These are phyloP conservation scores for Pogonognathellus flavescens DNA, from an alignment of 1,140 invertebrate species.

Conservation along the genomic window DNA sequence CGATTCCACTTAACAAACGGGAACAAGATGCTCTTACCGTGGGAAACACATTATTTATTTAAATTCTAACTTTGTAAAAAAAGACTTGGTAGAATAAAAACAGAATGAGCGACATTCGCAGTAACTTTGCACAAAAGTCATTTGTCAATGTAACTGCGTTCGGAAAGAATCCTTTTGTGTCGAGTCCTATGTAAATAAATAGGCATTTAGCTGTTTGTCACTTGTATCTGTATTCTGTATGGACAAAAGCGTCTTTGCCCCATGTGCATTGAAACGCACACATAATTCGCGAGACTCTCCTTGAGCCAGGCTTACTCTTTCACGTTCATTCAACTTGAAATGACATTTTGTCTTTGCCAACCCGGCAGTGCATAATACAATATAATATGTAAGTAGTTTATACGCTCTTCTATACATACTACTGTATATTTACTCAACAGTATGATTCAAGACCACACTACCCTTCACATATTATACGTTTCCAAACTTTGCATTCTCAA, in stretches of 20 bases:
- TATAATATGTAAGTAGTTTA: not conserved
- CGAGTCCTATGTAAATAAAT: slow-evolving; percentile 1
- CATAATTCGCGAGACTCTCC: not conserved
- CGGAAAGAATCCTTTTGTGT: slow-evolving; percentile 23
- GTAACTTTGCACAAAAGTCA: not conserved
- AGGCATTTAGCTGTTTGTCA: slow-evolving; percentile 40
- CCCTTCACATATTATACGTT: too few species aligned
- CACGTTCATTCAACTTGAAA: slow-evolving; percentile 33
- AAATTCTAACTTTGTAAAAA: too few species aligned
- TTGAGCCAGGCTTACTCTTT: not conserved
- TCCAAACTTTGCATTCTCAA: too few species aligned
- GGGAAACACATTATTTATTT: too few species aligned
- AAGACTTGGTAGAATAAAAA: too few species aligned
- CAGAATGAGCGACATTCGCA: too few species aligned
- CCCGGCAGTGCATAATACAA: not conserved
- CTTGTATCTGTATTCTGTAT: slow-evolving; percentile 16
- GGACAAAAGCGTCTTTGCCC: not conserved
- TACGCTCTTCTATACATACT: not conserved
- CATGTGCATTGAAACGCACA: slow-evolving; percentile 14
- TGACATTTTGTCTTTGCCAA: slow-evolving; percentile 9
- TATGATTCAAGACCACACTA: too few species aligned
- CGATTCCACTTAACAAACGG: too few species aligned
- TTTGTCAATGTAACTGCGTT: slow-evolving; percentile 15
- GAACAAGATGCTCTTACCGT: too few species aligned
- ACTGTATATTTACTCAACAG: not conserved